Base-by-base conservation (phyloP, 2,888 invertebrate genomes). In the Cerastoderma edule region DNA sequence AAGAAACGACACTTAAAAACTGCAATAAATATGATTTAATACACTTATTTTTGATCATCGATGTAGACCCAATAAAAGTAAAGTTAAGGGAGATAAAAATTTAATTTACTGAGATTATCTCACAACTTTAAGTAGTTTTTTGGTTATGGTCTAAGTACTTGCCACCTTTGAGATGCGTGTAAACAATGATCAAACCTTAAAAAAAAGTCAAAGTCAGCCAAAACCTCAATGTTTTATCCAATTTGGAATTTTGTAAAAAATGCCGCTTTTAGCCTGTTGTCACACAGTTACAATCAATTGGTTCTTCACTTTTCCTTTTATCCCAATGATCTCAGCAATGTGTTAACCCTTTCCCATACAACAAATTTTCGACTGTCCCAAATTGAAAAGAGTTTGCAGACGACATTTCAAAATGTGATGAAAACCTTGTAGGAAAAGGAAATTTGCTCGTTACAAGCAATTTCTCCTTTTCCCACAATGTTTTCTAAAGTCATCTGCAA, bases 11-110 rank as follows among this genome's bases (percentile, higher is more conserved):
- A n/a, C n/a, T n/a, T n/a, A n/a, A n/a, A n/a, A n/a, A n/a, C 10
- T 24, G 24, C 27, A 2, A 53, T 53, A 53, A 53, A 53, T 53
- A 53, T 53, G 53, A 53, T 53, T 53, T 53, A 53, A 53, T 53
- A 53, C 27, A 27, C 27, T 53, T 27, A 53, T 27, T 53, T 53
- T 22, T 27, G 5, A 53, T 53, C 53, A 8, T n/a, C 53, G 27
- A 27, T 24, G 24, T 53, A 24, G 10, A 53, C 13, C 53, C 53
- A 53, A 53, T 53, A 53, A 53, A 53, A 53, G 27, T 24, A 24
- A 53, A n/a, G 27, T 53, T 53, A 2, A 53, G 10, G 53, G 53
- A 53, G 27, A 53, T 53, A 53, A 53, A 53, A 6, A 27, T 53
- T 53, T 27, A 53, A 53, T 53, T 27, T 53, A 27, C 53, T 13